These are phyloP conservation scores for Ciconia maguari DNA, from an alignment of 2,113 vertebrate species.

Conservation along the genomic window DNA sequence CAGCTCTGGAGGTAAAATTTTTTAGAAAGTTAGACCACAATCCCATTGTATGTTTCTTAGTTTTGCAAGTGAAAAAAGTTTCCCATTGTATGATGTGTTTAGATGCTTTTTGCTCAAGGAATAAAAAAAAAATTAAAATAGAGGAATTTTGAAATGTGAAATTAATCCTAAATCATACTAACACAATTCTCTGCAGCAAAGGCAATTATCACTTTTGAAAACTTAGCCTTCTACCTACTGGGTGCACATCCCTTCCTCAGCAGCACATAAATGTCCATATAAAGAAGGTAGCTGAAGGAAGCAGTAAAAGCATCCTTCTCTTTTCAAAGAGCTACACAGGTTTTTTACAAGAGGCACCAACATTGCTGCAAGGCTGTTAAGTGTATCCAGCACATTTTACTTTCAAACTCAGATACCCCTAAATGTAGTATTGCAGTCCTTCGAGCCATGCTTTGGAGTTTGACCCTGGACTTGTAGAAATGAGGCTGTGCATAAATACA, in stretches of 20 bases:
- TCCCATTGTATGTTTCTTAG: neutral
- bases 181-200: neutral
- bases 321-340: neutral
- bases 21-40: conserved; percentile 32
- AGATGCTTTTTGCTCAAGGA: neutral
- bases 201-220: neutral
- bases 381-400: neutral
- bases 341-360: neutral
- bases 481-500: neutral
- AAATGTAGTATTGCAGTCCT: neutral
- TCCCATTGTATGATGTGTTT: neutral
- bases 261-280: neutral
- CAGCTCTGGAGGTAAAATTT: conserved; percentile 17
- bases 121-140: neutral
- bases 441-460: fast-evolving
- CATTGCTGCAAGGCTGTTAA: neutral
- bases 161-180: neutral
- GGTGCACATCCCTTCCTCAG: neutral
- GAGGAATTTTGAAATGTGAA: neutral
- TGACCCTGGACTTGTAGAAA: neutral
- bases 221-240: neutral
- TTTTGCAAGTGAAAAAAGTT: neutral
- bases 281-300: neutral
- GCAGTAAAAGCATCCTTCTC: neutral
- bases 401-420: neutral